Conservation (phyloP, 2,113 vertebrate species). For the Porphyrio hochstetteri region DNA sequence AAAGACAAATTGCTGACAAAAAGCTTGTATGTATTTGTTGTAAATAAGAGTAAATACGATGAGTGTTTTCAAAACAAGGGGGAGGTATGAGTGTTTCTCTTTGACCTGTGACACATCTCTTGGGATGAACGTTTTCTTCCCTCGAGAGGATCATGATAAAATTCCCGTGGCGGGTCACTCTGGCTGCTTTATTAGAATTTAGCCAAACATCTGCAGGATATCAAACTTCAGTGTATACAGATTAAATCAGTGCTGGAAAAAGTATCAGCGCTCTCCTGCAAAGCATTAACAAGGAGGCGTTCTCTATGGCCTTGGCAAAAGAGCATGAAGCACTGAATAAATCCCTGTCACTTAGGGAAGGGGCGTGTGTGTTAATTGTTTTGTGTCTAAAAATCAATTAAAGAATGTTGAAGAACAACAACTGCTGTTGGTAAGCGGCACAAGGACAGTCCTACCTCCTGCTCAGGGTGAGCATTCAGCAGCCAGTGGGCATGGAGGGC, state of each 20-base stretch:
- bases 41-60: not conserved
- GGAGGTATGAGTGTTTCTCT: not conserved
- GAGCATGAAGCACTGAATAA: not conserved
- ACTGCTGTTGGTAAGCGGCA: not conserved
- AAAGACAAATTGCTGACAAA: constrained; percentile 45
- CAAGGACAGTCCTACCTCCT: not conserved
- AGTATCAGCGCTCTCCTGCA: not conserved
- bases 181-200: not conserved
- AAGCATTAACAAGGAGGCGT: not conserved
- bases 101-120: constrained; percentile 20
- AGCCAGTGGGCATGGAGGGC: not conserved
- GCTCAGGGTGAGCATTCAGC: not conserved
- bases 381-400: not conserved
- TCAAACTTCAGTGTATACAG: not conserved
- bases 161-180: not conserved
- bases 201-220: constrained; percentile 1
- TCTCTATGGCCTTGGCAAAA: not conserved
- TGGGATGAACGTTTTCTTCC: not conserved
- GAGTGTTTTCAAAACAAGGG: not conserved
- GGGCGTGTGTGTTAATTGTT: not conserved
- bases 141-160: not conserved
- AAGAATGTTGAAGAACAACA: not conserved
- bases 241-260: constrained; percentile 11
- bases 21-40: not conserved
- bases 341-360: not conserved